phyloP scores from a whole-genome alignment of 2,888 invertebrate genomes.

The Proisotoma minuta region DNA sequence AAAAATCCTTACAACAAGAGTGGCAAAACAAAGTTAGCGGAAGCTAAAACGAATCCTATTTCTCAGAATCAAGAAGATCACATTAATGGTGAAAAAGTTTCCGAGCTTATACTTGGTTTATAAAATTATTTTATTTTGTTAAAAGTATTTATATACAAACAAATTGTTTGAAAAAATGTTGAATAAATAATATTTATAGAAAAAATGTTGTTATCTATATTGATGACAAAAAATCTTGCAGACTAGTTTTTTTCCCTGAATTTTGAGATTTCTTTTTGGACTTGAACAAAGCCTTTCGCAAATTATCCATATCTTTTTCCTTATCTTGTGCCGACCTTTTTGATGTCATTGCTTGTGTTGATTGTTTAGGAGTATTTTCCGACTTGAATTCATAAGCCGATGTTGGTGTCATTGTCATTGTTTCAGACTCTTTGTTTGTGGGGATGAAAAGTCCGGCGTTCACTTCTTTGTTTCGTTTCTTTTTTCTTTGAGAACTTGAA shows the following conservation, averaged over 20 bases:
- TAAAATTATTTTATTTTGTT: no score
- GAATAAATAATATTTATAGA: no score
- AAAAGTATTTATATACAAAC: no score
- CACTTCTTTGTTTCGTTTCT: slow-evolving; percentile 3
- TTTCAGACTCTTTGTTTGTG: background rate
- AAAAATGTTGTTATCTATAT: background rate
- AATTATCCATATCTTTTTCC: slow-evolving; percentile 25
- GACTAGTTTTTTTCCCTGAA: background rate
- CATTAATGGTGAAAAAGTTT: no score
- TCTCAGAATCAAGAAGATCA: no score
- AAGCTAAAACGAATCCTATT: no score
- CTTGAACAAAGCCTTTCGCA: slow-evolving; percentile 25
- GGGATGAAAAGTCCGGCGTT: slow-evolving; percentile 7
- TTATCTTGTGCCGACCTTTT: slow-evolving; percentile 6
- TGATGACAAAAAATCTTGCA: slow-evolving; percentile 29
- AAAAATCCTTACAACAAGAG: background rate
- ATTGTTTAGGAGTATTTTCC: background rate
- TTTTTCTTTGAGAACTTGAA: background rate
- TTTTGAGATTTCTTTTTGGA: slow-evolving; percentile 20
- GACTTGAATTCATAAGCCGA: background rate
- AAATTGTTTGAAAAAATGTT: background rate
- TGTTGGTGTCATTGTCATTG: background rate
- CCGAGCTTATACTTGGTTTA: no score
- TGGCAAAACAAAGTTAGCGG: background rate
- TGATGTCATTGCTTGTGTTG: background rate